Evolutionary conservation across 2,888 invertebrate species (phyloP), one percentile per base, ranked within the genome.

Genomic region (Clivina fossor): DNA sequence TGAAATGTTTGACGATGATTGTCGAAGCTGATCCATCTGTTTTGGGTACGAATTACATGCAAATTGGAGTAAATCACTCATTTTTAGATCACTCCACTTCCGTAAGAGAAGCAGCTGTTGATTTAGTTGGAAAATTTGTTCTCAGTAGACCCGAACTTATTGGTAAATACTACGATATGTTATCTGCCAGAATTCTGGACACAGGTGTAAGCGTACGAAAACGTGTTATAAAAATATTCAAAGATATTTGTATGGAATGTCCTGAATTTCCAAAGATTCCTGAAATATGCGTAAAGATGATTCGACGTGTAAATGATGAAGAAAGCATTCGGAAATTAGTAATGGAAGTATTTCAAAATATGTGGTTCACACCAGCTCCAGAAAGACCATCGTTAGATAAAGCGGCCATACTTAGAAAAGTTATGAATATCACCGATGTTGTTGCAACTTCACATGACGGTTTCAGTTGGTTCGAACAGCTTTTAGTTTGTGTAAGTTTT

Each of bases 251-350:
- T 72, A 87, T 96, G 69, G 95, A 95, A 70, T 97, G 94, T 74
- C 96, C 98, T 0, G 91, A 93, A 65, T 98, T 94, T 73, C 85
- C 88, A 0, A 96, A 97, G 76, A 94, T 97, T 65, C 96, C 97
- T 0, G 98, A 98, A 76, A 98, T 99, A 69, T 96, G 99, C 76
- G 94, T 97, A 1, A 96, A 95, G 74, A 98, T 99, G 91, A 96
- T 99, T 60, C 79, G 97, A 58, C 80, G 99, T 60, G 96, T 99
- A 22, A 97, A 97, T 70, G 99, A 99, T 71, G 99, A 99, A 73
- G 99, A 99, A 80, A 90, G 91, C 2, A 93, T 93, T 63, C 80
- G 92, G 68, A 99, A 99, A 75, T 77, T 99, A 63, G 98, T 99
- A 24, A 93, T 96, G 82, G 99, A 99, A 74, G 98, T 98, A 50